Base-by-base conservation (phyloP, 1,140 invertebrate species). In the Bombus consobrinus region DNA sequence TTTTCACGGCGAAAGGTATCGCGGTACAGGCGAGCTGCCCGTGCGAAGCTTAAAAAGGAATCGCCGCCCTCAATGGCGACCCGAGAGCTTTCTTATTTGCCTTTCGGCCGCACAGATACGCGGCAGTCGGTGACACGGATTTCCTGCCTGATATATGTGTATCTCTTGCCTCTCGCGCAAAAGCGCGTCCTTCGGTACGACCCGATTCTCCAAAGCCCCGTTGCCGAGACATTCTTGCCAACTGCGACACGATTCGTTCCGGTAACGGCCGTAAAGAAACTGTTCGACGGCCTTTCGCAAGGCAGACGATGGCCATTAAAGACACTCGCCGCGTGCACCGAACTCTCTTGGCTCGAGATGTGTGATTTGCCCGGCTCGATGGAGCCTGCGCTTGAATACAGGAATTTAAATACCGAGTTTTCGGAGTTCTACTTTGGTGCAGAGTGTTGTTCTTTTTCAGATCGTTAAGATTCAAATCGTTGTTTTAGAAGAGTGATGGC, bases 141-240 rank as follows among this genome's bases (percentile, higher is more conserved):
- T 88, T 89, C 88, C 88, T 47, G 47, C 28, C 37, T 86, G 81
- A 89, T 88, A 89, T 86, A 82, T 84, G 77, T 83, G 59, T 25
- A 41, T 32, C 72, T 13, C 9, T 53, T 43, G 13, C 86, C 47
- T 81, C 64, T 81, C 72, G 84, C 32, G 73, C 37, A n/a, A 78
- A 89, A 53, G 47, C 47, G 47, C 18, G 47, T 22, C 47, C 73
- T 22, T 76, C 66, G 66, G 73, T 77, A 57, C 47, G 53, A 47
- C 75, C 75, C 75, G 75, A 59, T n/a, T 57, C 34, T 34, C 22
- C 9, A 32, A 32, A 69, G 82, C 28, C 59, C 28, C 28, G 59
- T 13, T 12, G 10, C 12, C 59, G 28, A n/a, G 28, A 57, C 41
- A 43, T 39, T 73, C 41, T 47, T 47, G 37, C 64, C 59, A 79